Evolutionary conservation across 2,797 vertebrate species (phyloP).

Genomic region (Acanthurus lineatus): DNA sequence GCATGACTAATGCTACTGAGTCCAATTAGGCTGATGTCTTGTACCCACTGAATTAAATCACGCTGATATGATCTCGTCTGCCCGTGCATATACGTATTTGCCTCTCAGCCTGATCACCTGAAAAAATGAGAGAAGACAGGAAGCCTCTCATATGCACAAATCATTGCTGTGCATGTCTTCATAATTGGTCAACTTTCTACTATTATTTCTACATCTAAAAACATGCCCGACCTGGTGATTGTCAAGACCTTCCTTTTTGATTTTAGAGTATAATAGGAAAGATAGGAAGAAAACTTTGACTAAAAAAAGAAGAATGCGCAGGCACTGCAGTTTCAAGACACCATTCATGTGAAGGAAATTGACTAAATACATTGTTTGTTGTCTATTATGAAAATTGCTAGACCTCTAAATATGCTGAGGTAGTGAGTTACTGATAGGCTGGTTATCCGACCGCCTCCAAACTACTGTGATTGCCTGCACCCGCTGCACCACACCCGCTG

Average conservation of each 20-base stretch:
- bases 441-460: slow-evolving; percentile 45
- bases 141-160: slow-evolving; percentile 15
- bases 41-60: slow-evolving; percentile 77
- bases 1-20: slow-evolving; percentile 77
- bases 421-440: slow-evolving; percentile 23
- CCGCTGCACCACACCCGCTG: slow-evolving; percentile 40
- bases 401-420: slow-evolving; percentile 47
- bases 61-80: slow-evolving; percentile 75
- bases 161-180: slow-evolving; percentile 25
- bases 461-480: slow-evolving; percentile 54
- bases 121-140: slow-evolving; percentile 36
- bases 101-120: slow-evolving; percentile 68
- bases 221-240: slow-evolving; percentile 21
- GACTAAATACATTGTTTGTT: slow-evolving; percentile 30
- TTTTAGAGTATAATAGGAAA: slow-evolving; percentile 39
- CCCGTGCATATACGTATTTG: slow-evolving; percentile 71
- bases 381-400: slow-evolving; percentile 31
- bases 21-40: slow-evolving; percentile 81
- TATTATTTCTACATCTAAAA: slow-evolving; percentile 41
- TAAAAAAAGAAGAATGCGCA: slow-evolving; percentile 16
- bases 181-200: slow-evolving; percentile 23
- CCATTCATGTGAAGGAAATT: slow-evolving; percentile 15
- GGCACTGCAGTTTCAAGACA: slow-evolving; percentile 7
- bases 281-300: slow-evolving; percentile 1
- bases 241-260: slow-evolving; percentile 33